Conservation (phyloP, 2,888 invertebrate species). For the Notodonta dromedarius region DNA sequence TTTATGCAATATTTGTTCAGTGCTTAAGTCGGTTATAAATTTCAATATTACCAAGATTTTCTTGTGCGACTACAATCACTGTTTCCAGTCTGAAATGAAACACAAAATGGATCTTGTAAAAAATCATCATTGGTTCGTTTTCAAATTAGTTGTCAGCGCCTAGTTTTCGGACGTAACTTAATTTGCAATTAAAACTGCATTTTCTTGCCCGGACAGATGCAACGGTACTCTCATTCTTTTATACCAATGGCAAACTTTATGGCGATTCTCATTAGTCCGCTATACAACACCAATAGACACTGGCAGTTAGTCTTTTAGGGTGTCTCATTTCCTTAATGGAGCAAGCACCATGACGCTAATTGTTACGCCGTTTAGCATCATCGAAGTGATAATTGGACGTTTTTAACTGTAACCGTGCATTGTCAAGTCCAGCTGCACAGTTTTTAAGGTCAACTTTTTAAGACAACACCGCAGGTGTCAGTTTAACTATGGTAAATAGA, state of each 20-base stretch:
- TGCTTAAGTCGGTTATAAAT: conserved; percentile 29
- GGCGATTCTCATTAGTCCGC: conserved; percentile 19
- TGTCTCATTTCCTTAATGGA: conserved; percentile 26
- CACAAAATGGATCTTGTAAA: conserved; percentile 21
- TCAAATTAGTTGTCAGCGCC: conserved; percentile 11
- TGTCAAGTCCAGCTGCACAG: conserved; percentile 62
- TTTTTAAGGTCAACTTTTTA: conserved; percentile 73
- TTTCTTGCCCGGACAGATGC: conserved; percentile 18
- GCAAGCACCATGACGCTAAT: conserved; percentile 37
- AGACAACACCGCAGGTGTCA: conserved; percentile 78
- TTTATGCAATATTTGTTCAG: conserved; percentile 40
- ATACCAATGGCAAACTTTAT: conserved; percentile 12
- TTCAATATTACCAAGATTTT: conserved; percentile 23
- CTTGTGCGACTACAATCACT: conserved; percentile 25
- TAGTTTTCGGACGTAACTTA: conserved; percentile 10
- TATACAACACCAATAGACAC: conserved; percentile 20
- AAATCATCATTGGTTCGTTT: conserved; percentile 20
- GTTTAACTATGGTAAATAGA: conserved; percentile 78
- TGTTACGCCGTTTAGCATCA: conserved; percentile 48
- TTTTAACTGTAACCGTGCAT: conserved; percentile 55
- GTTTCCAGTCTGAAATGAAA: conserved; percentile 24
- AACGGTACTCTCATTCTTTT: conserved; percentile 16
- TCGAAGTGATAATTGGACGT: conserved; percentile 55
- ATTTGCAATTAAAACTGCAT: conserved; percentile 24
- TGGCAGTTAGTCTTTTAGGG: conserved; percentile 23